Conservation (phyloP, 2,888 invertebrate genomes). For the Polydrusus pterygomalis region DNA sequence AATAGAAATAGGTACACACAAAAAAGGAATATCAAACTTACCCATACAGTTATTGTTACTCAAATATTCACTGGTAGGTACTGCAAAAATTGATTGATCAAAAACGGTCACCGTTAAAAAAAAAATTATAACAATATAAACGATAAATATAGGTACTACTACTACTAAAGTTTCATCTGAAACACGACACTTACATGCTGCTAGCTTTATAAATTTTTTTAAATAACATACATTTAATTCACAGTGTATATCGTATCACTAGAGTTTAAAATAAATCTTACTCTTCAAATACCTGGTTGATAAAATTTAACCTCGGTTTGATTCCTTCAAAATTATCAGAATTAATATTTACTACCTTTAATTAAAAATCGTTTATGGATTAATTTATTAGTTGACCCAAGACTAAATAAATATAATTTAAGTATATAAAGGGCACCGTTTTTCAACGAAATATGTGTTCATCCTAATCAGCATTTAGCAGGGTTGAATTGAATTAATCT, state of each 20-base stretch:
- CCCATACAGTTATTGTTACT: too few relatives aligned
- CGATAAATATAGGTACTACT: too few relatives aligned
- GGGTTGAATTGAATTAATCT: neutral
- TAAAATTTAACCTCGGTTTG: conserved; percentile 17
- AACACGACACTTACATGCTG: too few relatives aligned
- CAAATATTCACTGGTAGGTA: too few relatives aligned
- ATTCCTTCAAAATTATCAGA: conserved; percentile 33
- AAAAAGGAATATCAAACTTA: too few relatives aligned
- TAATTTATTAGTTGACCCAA: neutral
- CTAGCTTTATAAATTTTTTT: too few relatives aligned
- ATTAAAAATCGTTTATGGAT: conserved; percentile 20
- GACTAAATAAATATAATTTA: conserved; percentile 15
- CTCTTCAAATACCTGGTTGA: conserved; percentile 7
- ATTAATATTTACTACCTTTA: conserved; percentile 40
- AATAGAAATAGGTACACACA: too few relatives aligned
- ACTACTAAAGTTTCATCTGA: too few relatives aligned
- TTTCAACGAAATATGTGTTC: conserved; percentile 19
- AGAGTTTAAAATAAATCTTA: neutral
- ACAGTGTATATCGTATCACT: neutral
- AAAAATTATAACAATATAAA: too few relatives aligned
- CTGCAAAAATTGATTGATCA: too few relatives aligned
- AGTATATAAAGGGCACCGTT: conserved; percentile 21
- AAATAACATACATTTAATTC: too few relatives aligned
- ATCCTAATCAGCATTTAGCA: conserved; percentile 3
- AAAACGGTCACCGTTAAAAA: too few relatives aligned